Base-by-base conservation (phyloP, 2,797 vertebrate species). In the Scomberomorus guttatus region DNA sequence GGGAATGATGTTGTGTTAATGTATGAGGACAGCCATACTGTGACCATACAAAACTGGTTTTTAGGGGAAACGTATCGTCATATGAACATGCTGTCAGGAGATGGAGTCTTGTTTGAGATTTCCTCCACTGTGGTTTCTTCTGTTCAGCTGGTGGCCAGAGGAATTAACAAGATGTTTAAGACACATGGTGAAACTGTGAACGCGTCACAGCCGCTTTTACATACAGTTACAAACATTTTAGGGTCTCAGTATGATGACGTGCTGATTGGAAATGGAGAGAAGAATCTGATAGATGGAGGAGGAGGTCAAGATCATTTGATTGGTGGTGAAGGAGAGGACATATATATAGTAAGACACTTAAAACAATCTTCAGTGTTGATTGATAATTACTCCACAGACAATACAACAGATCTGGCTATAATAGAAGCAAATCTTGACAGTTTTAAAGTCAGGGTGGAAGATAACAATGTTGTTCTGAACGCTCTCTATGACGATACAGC, bases 241-340 rank as follows among this genome's bases (percentile, higher is more conserved):
- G 90, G 89, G 29, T 85, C 89, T 32, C 69, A 0, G 25, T 69
- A 66, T 55, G 1, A 58, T 65, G 90, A 92, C 5, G 1, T 3
- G 7, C 14, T 92, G 4, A 39, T 44, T 17, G 90, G 91, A 48
- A 93, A 93, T 48, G 42, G 18, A 22, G 62, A 86, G 48, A 88
- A 52, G 5, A 93, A 93, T 50, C 11, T 90, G 25, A 81, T 93
- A 1, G 86, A 88, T 48, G 91, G 93, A 11, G 87, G 85, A 62
- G 88, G 88, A 50, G 92, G 92, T 58, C 5, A 0, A 0, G 90
- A 94, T 78, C 25, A 0, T n/a, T 12, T 93, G 57, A 61, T 25
- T 25, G 92, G 90, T 32, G 71, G 80, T 46, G 85, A 90, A 34
- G 90, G 88, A 68, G 90, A 89, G 50, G 90, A 94, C 34, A 60